Evolutionary conservation across 2,888 invertebrate species (phyloP).

Genomic region (Nebria salina): DNA sequence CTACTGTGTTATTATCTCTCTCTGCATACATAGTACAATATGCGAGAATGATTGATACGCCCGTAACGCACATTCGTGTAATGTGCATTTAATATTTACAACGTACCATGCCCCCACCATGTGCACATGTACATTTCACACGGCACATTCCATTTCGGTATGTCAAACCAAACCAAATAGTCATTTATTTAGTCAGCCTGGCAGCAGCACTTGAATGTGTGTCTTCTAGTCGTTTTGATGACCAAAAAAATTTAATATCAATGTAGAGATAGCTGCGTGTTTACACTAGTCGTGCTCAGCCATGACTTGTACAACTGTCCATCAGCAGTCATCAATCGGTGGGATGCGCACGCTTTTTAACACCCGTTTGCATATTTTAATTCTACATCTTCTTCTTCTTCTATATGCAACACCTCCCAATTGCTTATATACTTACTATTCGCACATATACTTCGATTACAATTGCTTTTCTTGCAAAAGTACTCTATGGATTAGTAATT

Average conservation of each 20-base stretch:
- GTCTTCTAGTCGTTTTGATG: constrained; percentile 34
- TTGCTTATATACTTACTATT: too few species aligned
- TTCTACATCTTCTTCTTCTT: not conserved
- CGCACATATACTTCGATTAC: too few species aligned
- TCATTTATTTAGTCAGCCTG: constrained; percentile 36
- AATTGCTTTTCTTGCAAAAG: too few species aligned
- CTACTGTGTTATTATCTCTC: constrained; percentile 17
- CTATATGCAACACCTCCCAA: too few species aligned
- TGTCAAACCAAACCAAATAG: constrained; percentile 37
- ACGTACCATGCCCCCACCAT: constrained; percentile 18
- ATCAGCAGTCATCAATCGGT: constrained; percentile 33
- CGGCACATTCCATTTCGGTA: constrained; percentile 41
- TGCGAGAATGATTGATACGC: constrained; percentile 16
- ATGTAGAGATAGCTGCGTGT: constrained; percentile 42
- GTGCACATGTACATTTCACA: constrained; percentile 18
- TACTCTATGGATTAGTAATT: too few species aligned
- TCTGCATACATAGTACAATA: not conserved
- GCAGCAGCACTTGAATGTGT: constrained; percentile 3
- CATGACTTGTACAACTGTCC: constrained; percentile 34
- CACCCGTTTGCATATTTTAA: not conserved
- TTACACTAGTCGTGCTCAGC: constrained; percentile 38
- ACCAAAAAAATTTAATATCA: constrained; percentile 45
- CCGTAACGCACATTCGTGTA: constrained; percentile 22
- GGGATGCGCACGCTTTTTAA: not conserved
- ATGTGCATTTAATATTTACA: constrained; percentile 36